These are phyloP conservation scores for Drosophila tripunctata DNA, from an alignment of 2,888 invertebrate species.

Conservation along the genomic window DNA sequence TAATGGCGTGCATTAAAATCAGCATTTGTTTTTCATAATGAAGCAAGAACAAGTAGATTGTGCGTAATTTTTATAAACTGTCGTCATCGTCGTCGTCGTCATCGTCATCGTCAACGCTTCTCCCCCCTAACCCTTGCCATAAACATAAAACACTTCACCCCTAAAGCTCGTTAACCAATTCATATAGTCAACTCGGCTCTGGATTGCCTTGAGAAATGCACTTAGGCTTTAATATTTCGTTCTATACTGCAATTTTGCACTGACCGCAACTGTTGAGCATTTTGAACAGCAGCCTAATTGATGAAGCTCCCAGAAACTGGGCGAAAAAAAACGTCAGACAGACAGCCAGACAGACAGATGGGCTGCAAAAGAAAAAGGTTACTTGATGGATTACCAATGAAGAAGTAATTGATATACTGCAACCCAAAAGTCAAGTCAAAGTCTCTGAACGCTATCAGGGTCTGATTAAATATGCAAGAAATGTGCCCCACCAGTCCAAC, in stretches of 20 bases:
- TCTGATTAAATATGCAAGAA: conserved; percentile 68
- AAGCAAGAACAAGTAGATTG: conserved; percentile 68
- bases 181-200: conserved; percentile 45
- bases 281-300: conserved; percentile 59
- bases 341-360: background rate
- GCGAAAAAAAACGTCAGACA: conserved; percentile 20
- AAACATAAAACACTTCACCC: conserved; percentile 25
- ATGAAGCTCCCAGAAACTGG: conserved; percentile 52
- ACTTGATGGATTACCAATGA: conserved; percentile 73
- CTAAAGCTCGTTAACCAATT: conserved; percentile 61
- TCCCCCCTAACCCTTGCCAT: background rate
- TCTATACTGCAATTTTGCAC: conserved; percentile 69
- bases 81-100: conserved; percentile 65
- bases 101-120: too few species aligned
- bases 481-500: conserved; percentile 27
- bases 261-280: conserved; percentile 45
- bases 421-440: conserved; percentile 29
- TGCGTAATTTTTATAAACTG: conserved; percentile 75
- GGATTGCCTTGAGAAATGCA: conserved; percentile 77
- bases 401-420: conserved; percentile 57
- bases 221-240: conserved; percentile 72
- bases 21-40: conserved; percentile 60
- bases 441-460: conserved; percentile 46
- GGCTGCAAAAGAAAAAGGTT: conserved; percentile 40
- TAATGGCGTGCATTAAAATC: background rate